Conservation (phyloP, 2,888 invertebrate species). For the Smittia sp. region DNA sequence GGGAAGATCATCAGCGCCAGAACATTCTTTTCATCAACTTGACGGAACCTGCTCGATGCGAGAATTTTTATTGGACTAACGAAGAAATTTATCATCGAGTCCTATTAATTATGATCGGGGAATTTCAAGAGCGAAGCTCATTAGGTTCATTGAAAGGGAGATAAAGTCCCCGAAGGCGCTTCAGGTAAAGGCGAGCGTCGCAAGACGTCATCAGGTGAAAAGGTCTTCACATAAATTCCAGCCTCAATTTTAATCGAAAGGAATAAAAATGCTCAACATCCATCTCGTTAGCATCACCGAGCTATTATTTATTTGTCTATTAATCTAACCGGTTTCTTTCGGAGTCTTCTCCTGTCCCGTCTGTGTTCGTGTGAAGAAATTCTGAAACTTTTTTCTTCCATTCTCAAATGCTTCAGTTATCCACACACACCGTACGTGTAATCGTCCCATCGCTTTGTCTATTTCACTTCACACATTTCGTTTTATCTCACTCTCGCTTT, state of each 20-base stretch:
- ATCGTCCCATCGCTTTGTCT: slow-evolving; percentile 6
- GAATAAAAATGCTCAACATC: slow-evolving; percentile 15
- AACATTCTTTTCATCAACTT: slow-evolving; percentile 4
- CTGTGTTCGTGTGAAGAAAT: slow-evolving; percentile 12
- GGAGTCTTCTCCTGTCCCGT: neutral
- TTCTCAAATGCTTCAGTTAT: neutral
- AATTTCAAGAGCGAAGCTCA: neutral
- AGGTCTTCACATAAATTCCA: neutral
- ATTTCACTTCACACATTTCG: slow-evolving; percentile 27
- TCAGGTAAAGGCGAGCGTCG: neutral
- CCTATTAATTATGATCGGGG: slow-evolving; percentile 9
- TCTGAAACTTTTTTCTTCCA: neutral
- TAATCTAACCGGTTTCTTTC: slow-evolving; percentile 22
- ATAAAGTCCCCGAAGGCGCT: slow-evolving; percentile 14
- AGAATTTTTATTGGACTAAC: neutral
- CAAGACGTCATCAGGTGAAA: neutral
- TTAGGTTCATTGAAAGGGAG: neutral
- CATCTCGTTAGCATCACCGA: slow-evolving; percentile 18
- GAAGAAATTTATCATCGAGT: neutral
- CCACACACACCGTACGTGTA: neutral
- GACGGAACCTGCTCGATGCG: neutral
- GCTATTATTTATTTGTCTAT: slow-evolving; percentile 31
- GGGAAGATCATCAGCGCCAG: neutral
- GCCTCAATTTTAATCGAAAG: neutral
- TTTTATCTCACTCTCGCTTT: neutral